Evolutionary conservation across 2,797 vertebrate species (phyloP).

Genomic region (Liasis olivaceus): DNA sequence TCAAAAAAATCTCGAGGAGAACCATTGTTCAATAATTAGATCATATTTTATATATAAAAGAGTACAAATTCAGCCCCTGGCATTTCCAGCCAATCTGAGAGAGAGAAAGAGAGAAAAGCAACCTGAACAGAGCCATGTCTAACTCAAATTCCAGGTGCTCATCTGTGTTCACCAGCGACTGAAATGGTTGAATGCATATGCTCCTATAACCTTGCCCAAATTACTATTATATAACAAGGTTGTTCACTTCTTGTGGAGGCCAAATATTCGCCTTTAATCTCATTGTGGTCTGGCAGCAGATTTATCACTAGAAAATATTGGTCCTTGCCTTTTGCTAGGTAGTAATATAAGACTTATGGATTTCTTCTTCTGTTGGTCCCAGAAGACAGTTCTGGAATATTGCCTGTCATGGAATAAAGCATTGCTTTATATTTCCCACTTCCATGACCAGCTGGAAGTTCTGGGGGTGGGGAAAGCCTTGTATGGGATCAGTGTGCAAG

Average conservation of each 20-base stretch:
- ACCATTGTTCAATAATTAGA: not conserved
- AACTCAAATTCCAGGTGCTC: not conserved
- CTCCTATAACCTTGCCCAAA: not conserved
- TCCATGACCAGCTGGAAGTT: not conserved
- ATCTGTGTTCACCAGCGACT: not conserved
- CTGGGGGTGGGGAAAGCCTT: not conserved
- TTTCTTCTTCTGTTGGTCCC: constrained; percentile 9
- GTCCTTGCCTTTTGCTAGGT: constrained; percentile 11
- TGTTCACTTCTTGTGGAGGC: not conserved
- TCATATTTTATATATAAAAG: not conserved
- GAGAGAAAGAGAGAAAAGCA: not conserved
- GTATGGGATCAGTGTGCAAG: not conserved
- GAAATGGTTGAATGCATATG: not conserved
- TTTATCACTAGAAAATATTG: constrained; percentile 18
- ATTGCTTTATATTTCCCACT: constrained; percentile 10
- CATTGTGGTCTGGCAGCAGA: constrained; percentile 14
- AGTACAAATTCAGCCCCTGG: no score
- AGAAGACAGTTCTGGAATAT: constrained; percentile 18
- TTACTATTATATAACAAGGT: not conserved
- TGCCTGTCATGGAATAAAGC: constrained; percentile 16
- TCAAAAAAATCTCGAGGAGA: not conserved
- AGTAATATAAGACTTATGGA: constrained; percentile 6
- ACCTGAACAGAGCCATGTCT: not conserved
- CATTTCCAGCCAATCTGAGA: not conserved
- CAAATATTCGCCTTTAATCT: constrained; percentile 30